Base-by-base conservation (phyloP, 2,797 vertebrate genomes). In the Crenuchus spilurus region DNA sequence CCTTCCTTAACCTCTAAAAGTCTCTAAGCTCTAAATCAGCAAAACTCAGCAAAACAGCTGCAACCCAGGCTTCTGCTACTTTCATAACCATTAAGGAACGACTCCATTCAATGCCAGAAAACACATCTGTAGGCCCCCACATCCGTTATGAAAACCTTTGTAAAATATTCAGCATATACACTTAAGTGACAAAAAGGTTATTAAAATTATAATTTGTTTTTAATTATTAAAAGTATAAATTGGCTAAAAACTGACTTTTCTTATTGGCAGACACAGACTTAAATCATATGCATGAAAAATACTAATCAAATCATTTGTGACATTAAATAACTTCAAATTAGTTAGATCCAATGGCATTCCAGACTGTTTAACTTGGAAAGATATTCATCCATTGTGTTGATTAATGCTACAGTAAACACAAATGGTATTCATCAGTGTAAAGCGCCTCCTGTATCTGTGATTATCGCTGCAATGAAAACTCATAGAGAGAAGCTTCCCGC, bases 381-480 rank as follows among this genome's bases (percentile, higher is more conserved):
- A 24, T 3, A 4, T 30, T 30, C 16, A 46, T 30, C 61, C 14
- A 26, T 7, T 14, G 1, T 31, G 28, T 13, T 65, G 44, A 65
- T 48, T 48, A 33, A 20, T 65, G 26, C 10, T 10, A 65, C 28
- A 6, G 28, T 48, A 49, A 48, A 65, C 18, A 42, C 39, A 26
- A 62, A 14, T 44, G 60, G 60, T 28, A 22, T 24, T 28, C 24
- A 42, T 62, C 60, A 31, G 4, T 18, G 33, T 16, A 44, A 46
- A 13, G 10, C 11, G 6, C 61, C 26, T 30, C 51, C 39, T 49
- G 52, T 3, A 57, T 46, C 51, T 73, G 16, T 48, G 39, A 51
- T 82, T 70, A 76, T 84, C 76, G 61, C 82, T 80, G 72, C 70
- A 78, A 82, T 83, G 83, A 84, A 86, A 33, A 75, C 22, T 35